Evolutionary conservation across 2,113 vertebrate species (phyloP).

Genomic region (Ceyx melanurus): DNA sequence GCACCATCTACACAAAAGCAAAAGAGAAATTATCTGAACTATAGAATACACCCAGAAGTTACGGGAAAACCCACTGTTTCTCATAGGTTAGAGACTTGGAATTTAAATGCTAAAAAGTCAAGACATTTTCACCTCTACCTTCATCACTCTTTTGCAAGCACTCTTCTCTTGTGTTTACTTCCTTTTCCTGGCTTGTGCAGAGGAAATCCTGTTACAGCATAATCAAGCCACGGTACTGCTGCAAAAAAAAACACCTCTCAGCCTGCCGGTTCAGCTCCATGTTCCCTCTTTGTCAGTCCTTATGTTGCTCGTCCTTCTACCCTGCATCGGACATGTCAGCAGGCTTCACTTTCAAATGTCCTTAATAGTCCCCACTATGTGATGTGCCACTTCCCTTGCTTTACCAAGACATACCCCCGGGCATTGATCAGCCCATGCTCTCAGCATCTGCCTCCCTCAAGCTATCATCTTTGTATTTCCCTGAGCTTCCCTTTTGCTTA

Average conservation of each 20-base stretch:
- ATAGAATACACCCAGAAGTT: not conserved
- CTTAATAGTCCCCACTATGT: rapidly evolving
- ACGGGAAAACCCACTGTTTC: not conserved
- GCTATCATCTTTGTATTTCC: not conserved
- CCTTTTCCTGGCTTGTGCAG: conserved; percentile 5
- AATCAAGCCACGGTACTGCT: not conserved
- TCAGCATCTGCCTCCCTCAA: not conserved
- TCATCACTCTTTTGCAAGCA: not conserved
- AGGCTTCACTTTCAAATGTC: not conserved
- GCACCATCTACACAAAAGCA: not conserved
- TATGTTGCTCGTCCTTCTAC: not conserved
- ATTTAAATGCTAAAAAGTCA: not conserved
- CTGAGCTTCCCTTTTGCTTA: not conserved
- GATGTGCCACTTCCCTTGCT: not conserved
- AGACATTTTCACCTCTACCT: not conserved
- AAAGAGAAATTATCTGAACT: not conserved
- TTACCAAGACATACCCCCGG: not conserved
- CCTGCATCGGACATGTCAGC: rapidly evolving
- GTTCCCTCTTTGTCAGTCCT: not conserved
- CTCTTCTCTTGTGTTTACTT: not conserved
- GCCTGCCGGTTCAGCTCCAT: rapidly evolving
- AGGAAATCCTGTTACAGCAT: conserved; percentile 39
- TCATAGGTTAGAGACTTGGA: not conserved
- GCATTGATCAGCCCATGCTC: not conserved
- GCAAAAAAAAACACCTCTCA: not conserved